Evolutionary conservation across 1,140 invertebrate genomes (phyloP).

Genomic region (Leptinotarsa defecta): DNA sequence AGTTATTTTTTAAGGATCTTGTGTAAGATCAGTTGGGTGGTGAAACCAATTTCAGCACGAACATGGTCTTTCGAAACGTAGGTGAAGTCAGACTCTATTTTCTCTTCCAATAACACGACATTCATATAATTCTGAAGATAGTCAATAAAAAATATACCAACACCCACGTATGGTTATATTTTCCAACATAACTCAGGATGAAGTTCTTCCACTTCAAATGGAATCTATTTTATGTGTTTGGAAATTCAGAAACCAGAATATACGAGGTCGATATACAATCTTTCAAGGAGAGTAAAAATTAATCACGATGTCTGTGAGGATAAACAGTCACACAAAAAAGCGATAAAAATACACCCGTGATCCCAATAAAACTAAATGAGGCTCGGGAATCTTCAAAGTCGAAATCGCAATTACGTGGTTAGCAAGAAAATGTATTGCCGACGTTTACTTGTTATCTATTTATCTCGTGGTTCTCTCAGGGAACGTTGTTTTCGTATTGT

Average conservation of each 20-base stretch:
- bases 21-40: too few relatives aligned
- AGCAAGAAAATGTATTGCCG: slow-evolving; percentile 12
- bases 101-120: too few relatives aligned
- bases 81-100: too few relatives aligned
- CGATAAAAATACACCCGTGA: slow-evolving; percentile 24
- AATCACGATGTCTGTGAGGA: too few relatives aligned
- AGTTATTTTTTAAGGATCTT: too few relatives aligned
- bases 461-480: slow-evolving; percentile 30
- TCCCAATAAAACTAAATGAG: slow-evolving; percentile 26
- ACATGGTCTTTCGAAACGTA: too few relatives aligned
- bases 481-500: slow-evolving; percentile 30
- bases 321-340: neutral
- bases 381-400: slow-evolving; percentile 35
- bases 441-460: slow-evolving; percentile 37
- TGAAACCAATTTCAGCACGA: too few relatives aligned
- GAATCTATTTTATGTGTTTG: too few relatives aligned
- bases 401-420: slow-evolving; percentile 32
- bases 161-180: neutral
- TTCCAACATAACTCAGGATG: neutral
- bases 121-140: too few relatives aligned
- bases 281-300: too few relatives aligned
- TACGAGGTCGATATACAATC: too few relatives aligned
- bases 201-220: neutral
- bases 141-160: too few relatives aligned
- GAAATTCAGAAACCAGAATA: neutral